These are phyloP conservation scores for Sminthopsis crassicaudata DNA, from an alignment of 2,113 vertebrate genomes.

Conservation along the genomic window DNA sequence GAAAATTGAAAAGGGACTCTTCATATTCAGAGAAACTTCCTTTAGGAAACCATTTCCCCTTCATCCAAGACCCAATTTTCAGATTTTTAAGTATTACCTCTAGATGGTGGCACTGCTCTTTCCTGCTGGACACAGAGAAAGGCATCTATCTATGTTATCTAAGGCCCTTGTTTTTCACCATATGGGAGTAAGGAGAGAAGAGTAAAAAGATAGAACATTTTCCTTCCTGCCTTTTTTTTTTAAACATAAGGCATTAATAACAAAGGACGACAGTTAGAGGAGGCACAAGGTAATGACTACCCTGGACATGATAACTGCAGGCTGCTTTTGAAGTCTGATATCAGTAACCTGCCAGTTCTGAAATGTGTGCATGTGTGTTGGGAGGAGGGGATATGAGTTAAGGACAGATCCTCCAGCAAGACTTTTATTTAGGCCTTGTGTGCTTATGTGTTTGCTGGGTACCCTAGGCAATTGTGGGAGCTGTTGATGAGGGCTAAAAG, in stretches of 20 bases:
- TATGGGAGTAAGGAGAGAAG: not conserved
- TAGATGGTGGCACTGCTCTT: not conserved
- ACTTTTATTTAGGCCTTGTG: not conserved
- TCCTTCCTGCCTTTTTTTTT: not conserved
- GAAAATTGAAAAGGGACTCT: not conserved
- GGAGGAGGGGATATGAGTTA: not conserved
- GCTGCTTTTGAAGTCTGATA: not conserved
- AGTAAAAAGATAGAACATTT: too few species aligned
- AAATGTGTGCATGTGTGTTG: not conserved
- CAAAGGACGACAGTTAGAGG: not conserved
- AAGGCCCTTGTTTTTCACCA: not conserved
- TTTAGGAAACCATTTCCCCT: too few species aligned
- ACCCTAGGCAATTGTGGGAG: not conserved
- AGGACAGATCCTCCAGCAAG: not conserved
- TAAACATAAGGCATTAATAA: not conserved
- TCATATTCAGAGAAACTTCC: not conserved
- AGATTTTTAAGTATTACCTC: not conserved
- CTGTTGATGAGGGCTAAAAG: not conserved
- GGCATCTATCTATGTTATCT: not conserved
- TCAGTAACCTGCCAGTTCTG: not conserved
- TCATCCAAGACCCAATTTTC: not conserved
- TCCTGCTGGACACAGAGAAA: not conserved
- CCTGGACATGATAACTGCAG: accelerated
- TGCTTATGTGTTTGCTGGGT: not conserved
- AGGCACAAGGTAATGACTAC: not conserved